These are phyloP conservation scores for Alexandromys fortis DNA, from an alignment of 2,113 vertebrate genomes.

Conservation along the genomic window DNA sequence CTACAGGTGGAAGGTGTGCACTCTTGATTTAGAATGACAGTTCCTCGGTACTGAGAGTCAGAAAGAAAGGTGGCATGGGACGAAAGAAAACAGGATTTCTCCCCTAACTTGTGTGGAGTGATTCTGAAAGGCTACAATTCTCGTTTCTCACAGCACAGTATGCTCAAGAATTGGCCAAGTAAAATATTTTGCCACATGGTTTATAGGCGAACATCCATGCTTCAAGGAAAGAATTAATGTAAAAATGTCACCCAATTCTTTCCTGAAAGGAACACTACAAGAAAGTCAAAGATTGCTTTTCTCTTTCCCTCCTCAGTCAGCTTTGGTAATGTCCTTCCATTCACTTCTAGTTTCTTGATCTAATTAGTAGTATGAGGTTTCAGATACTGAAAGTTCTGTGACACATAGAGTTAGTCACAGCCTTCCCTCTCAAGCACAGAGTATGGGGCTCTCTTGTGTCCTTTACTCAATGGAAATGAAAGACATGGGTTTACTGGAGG, in stretches of 20 bases:
- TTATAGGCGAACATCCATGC: no score
- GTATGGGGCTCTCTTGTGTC: background rate
- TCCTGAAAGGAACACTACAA: background rate
- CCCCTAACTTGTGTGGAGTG: background rate
- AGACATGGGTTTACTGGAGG: background rate
- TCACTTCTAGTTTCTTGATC: background rate
- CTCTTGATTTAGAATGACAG: background rate
- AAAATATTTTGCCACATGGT: background rate
- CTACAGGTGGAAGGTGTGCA: background rate
- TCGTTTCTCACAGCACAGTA: fast-evolving
- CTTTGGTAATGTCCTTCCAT: background rate
- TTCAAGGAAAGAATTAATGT: background rate
- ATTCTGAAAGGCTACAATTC: fast-evolving
- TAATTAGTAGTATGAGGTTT: background rate
- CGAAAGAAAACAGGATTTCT: background rate
- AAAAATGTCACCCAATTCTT: background rate
- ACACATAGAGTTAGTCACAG: fast-evolving
- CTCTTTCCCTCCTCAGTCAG: background rate
- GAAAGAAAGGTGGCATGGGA: background rate
- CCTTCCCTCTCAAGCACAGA: background rate
- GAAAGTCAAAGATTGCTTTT: background rate
- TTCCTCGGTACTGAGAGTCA: background rate
- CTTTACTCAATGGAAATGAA: background rate
- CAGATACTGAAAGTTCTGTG: background rate
- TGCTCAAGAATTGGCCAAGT: fast-evolving